phyloP scores from a whole-genome alignment of 2,113 vertebrate genomes.

The Gobius niger region DNA sequence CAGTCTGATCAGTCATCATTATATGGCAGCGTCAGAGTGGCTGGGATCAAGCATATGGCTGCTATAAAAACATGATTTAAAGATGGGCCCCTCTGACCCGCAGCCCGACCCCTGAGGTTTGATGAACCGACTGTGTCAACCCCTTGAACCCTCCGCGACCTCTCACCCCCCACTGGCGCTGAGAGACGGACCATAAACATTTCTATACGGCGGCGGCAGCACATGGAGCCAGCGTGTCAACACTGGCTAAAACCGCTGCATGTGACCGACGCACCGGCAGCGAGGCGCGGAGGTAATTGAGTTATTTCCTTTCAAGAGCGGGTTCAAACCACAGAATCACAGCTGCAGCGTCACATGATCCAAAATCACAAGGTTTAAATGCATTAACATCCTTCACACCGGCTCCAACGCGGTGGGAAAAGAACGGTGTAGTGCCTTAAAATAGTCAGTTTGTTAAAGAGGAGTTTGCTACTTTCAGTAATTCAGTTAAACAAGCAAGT shows the following conservation, averaged over 20 bases:
- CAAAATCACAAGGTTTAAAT: neutral
- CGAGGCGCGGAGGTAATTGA: neutral
- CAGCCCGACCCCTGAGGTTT: conserved; percentile 28
- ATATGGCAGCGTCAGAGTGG: conserved; percentile 4
- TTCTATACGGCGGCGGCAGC: neutral
- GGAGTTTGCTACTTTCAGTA: no score
- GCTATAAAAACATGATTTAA: conserved; percentile 36
- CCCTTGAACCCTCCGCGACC: conserved; percentile 41
- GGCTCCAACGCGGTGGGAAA: neutral
- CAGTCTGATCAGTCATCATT: conserved; percentile 30
- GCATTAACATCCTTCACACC: neutral
- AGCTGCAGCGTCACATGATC: conserved; percentile 1
- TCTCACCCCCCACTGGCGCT: conserved; percentile 15
- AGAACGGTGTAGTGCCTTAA: no score
- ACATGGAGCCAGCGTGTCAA: conserved; percentile 20
- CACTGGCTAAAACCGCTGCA: neutral
- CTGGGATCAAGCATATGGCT: conserved; percentile 28
- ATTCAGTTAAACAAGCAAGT: no score
- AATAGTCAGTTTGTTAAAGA: no score
- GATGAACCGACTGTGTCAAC: conserved; percentile 40
- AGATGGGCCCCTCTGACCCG: conserved; percentile 9
- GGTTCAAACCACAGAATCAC: neutral
- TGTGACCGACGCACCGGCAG: neutral
- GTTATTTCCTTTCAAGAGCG: conserved; percentile 1
- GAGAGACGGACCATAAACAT: conserved; percentile 11